Percentiles rank a stretch among this genome's conserved stretches.
Conservation (phyloP, 2,113 vertebrate species). For the Sporophila hypoxantha region DNA sequence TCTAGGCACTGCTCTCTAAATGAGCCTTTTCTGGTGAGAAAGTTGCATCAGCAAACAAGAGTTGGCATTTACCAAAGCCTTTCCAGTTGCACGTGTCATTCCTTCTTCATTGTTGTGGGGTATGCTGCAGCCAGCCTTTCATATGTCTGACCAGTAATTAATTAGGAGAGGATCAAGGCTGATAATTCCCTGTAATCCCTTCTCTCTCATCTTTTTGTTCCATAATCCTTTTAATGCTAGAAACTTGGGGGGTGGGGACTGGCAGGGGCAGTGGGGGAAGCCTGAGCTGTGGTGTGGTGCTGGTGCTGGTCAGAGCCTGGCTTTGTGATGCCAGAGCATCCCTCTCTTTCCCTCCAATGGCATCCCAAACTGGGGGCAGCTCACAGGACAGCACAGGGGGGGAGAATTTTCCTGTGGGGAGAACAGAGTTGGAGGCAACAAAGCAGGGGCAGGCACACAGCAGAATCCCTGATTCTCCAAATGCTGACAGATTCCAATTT, state of each 20-base stretch:
- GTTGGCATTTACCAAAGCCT: background rate
- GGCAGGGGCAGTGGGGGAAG: background rate
- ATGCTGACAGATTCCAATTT: background rate
- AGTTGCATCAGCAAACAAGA: background rate
- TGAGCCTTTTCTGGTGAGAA: background rate
- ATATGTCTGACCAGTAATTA: constrained; percentile 60
- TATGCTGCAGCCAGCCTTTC: background rate
- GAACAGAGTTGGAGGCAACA: background rate
- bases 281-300: background rate
- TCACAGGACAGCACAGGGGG: background rate
- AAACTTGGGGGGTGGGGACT: background rate
- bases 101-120: background rate
- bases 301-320: background rate
- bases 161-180: constrained; percentile 60
- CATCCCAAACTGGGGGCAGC: background rate
- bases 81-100: background rate
- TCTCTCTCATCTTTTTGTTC: constrained; percentile 54
- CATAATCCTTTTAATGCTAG: constrained; percentile 55
- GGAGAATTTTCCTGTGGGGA: background rate
- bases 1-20: background rate
- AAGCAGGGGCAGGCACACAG: background rate
- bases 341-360: background rate
- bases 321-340: background rate
- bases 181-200: constrained; percentile 63
- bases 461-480: background rate